These are phyloP conservation scores for Apis florea DNA, from an alignment of 1,140 invertebrate genomes.

Conservation along the genomic window DNA sequence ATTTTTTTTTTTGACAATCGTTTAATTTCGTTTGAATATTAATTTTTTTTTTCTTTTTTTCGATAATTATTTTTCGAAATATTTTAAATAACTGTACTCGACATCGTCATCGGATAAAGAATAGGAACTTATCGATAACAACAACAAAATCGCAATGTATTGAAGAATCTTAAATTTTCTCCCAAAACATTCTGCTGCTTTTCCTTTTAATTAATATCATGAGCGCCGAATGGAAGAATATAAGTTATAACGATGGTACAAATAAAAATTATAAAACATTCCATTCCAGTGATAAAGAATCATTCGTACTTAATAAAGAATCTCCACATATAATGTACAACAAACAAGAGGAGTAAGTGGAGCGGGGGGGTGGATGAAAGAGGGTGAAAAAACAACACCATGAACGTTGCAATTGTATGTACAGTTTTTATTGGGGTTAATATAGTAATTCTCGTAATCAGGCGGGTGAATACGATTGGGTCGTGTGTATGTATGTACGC, in stretches of 20 bases:
- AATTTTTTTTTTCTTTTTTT: neutral
- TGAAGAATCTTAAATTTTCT: neutral
- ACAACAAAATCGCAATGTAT: neutral
- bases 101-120: neutral
- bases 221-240: too few species aligned
- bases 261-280: neutral
- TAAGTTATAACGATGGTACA: neutral
- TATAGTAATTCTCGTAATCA: constrained; percentile 77
- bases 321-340: neutral
- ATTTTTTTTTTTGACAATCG: neutral
- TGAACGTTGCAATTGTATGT: constrained; percentile 78
- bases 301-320: neutral
- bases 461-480: constrained; percentile 76
- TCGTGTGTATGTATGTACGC: constrained; percentile 52
- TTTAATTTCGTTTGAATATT: neutral
- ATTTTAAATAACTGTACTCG: neutral
- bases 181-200: neutral
- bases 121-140: neutral
- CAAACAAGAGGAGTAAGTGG: neutral
- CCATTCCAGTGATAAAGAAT: neutral
- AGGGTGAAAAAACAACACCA: constrained; percentile 53
- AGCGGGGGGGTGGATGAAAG: neutral
- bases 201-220: neutral
- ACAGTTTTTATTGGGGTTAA: constrained; percentile 78
- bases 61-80: neutral